phyloP scores from a whole-genome alignment of 2,113 vertebrate species.

The Corythornis madagascariensis region DNA sequence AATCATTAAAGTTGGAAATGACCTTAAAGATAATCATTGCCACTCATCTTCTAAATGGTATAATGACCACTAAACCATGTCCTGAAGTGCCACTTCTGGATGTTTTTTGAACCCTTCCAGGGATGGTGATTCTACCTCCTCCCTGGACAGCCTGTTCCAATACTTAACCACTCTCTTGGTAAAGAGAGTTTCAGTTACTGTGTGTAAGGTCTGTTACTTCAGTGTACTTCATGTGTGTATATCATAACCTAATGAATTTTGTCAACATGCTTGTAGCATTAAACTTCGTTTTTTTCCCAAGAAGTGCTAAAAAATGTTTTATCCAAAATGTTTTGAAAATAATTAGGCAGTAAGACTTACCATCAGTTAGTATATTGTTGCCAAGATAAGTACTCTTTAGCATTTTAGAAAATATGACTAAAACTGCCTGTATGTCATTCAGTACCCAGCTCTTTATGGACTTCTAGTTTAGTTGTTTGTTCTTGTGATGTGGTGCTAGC shows the following conservation, averaged over 20 bases:
- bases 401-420: not conserved
- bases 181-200: not conserved
- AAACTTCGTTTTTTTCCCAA: not conserved
- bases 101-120: no score
- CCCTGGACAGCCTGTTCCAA: no score
- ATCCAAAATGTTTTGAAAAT: not conserved
- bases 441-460: not conserved
- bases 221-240: not conserved
- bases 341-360: not conserved
- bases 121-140: no score
- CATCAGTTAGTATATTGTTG: not conserved
- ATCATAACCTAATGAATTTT: not conserved
- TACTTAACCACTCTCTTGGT: no score
- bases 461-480: not conserved
- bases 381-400: not conserved
- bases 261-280: not conserved
- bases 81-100: no score
- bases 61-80: no score
- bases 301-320: not conserved
- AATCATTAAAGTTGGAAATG: no score
- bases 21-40: no score
- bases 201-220: not conserved
- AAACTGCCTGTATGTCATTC: not conserved
- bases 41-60: no score
- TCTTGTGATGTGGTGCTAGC: not conserved